Evolutionary conservation across 2,888 invertebrate genomes (phyloP).

Genomic region (Caenorhabditis angaria): DNA sequence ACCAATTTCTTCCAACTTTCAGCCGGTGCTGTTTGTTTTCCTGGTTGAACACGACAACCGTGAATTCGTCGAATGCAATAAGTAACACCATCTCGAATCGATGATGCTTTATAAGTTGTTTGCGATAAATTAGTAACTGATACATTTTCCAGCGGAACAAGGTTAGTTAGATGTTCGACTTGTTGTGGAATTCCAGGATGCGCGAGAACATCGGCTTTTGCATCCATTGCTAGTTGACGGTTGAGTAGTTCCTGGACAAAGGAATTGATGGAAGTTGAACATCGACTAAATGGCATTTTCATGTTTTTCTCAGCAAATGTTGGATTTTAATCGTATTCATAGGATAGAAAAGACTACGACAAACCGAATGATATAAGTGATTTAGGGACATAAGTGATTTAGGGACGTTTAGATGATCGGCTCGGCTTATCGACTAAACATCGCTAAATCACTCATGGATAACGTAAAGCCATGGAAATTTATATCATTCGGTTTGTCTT

Average conservation of each 20-base stretch:
- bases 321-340: too few relatives aligned
- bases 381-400: too few relatives aligned
- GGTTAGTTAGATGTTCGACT: conserved; percentile 50
- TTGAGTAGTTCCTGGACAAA: conserved; percentile 53
- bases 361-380: too few relatives aligned
- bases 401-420: too few relatives aligned
- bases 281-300: too few relatives aligned
- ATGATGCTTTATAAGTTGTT: conserved; percentile 48
- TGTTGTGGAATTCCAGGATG: conserved; percentile 54
- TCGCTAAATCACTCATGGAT: too few relatives aligned
- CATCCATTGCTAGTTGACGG: conserved; percentile 58
- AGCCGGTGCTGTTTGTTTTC: conserved; percentile 84
- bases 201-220: conserved; percentile 34
- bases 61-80: conserved; percentile 58
- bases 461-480: too few relatives aligned
- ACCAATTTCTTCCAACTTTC: conserved; percentile 91
- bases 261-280: background rate
- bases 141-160: conserved; percentile 53
- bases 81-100: conserved; percentile 53
- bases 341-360: too few relatives aligned
- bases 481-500: too few relatives aligned
- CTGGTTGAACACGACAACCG: conserved; percentile 80
- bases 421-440: too few relatives aligned
- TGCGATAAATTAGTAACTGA: conserved; percentile 28
- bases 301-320: too few relatives aligned